Conservation (phyloP, 2,797 vertebrate genomes). For the Galago senegalensis region DNA sequence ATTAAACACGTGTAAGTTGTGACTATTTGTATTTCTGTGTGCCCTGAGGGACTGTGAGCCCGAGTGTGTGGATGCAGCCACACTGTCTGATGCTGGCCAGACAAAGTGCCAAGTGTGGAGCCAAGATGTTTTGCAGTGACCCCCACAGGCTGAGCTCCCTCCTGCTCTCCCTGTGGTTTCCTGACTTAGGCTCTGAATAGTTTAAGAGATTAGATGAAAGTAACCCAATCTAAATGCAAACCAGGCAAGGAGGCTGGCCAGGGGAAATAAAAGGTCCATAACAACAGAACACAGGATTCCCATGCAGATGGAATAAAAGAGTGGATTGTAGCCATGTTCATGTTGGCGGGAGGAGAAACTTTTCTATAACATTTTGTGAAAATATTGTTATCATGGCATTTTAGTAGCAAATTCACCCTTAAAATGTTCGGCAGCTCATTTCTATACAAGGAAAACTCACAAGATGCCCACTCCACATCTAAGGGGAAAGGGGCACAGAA, state of each 20-base stretch:
- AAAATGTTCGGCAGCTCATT: background rate
- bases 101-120: too few species aligned
- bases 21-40: background rate
- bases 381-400: accelerated
- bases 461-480: accelerated
- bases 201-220: background rate
- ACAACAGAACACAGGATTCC: background rate
- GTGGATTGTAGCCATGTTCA: accelerated
- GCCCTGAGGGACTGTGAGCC: background rate
- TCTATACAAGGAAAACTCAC: background rate
- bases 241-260: background rate
- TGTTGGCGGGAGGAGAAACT: too few species aligned
- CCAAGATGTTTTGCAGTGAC: accelerated
- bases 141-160: background rate
- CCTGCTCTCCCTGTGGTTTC: background rate
- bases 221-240: background rate
- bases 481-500: background rate
- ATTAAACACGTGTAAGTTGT: accelerated
- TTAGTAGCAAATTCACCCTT: background rate
- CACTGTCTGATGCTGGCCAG: accelerated
- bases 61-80: accelerated
- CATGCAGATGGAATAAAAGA: accelerated
- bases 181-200: background rate
- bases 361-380: background rate
- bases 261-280: background rate